Evolutionary conservation across 2,888 invertebrate genomes (phyloP).

Genomic region (Perizoma flavofasciatum): DNA sequence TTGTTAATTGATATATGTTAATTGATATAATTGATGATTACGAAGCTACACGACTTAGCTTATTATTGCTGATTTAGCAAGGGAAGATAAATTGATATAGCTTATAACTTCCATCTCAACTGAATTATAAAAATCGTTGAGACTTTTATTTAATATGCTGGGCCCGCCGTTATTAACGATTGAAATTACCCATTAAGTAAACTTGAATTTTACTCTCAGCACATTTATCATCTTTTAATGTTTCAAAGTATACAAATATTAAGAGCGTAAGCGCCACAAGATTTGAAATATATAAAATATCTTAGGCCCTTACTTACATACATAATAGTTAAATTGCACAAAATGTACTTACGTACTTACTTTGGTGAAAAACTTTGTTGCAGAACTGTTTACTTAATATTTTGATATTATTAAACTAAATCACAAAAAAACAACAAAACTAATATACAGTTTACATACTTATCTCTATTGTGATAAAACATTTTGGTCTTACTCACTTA

Average conservation of each 20-base stretch:
- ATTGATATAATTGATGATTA: constrained; percentile 68
- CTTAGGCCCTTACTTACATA: constrained; percentile 64
- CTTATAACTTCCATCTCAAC: constrained; percentile 9
- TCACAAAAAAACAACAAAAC: constrained; percentile 5
- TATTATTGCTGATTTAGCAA: constrained; percentile 73
- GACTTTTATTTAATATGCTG: background rate
- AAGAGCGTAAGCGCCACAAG: constrained; percentile 56
- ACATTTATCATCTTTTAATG: too few species aligned
- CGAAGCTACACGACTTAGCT: constrained; percentile 56
- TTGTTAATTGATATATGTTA: constrained; percentile 56
- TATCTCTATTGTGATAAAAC: constrained; percentile 10
- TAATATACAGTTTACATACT: background rate
- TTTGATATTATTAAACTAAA: background rate
- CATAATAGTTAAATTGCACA: constrained; percentile 24
- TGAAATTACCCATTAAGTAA: background rate
- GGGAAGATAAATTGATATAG: constrained; percentile 47
- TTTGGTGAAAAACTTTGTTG: constrained; percentile 22
- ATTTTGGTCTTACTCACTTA: constrained; percentile 35
- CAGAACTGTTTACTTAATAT: constrained; percentile 4
- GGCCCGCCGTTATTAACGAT: background rate
- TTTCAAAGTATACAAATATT: too few species aligned
- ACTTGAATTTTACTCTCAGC: too few species aligned
- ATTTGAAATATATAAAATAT: constrained; percentile 52
- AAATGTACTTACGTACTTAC: constrained; percentile 22
- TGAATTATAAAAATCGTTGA: background rate